phyloP scores from a whole-genome alignment of 2,113 vertebrate genomes.

The Centrocercus urophasianus region DNA sequence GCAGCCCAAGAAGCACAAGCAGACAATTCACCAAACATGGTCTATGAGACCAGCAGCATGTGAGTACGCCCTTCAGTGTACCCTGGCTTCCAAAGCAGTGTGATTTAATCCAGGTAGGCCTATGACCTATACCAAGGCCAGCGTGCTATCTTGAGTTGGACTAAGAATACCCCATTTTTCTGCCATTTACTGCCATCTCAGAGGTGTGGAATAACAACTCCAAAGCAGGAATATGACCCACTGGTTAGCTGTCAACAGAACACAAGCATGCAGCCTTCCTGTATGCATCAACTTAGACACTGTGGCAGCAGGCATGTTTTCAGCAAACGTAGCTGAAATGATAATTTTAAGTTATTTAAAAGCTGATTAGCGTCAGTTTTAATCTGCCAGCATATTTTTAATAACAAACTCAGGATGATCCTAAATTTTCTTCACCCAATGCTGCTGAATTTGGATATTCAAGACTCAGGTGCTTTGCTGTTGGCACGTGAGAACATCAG shows the following conservation, averaged over 20 bases:
- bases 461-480: conserved; percentile 6
- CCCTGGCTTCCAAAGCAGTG: background rate
- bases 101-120: background rate
- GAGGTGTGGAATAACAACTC: background rate
- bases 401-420: background rate
- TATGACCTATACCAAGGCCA: background rate
- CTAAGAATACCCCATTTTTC: background rate
- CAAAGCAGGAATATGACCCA: background rate
- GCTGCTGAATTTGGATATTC: background rate
- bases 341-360: conserved; percentile 4
- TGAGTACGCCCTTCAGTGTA: background rate
- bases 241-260: background rate
- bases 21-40: background rate
- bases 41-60: background rate
- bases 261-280: background rate
- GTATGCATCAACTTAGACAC: background rate
- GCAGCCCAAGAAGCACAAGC: background rate
- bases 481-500: background rate
- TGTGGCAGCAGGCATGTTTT: background rate
- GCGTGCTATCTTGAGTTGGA: background rate
- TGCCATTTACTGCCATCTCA: background rate
- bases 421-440: background rate
- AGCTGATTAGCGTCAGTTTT: background rate
- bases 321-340: background rate
- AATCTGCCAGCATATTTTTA: background rate